A percentile compares a stretch with the other conserved stretches of the same genome.
Evolutionary conservation across 2,113 vertebrate genomes (phyloP).

Genomic region (Archocentrus centrarchus): DNA sequence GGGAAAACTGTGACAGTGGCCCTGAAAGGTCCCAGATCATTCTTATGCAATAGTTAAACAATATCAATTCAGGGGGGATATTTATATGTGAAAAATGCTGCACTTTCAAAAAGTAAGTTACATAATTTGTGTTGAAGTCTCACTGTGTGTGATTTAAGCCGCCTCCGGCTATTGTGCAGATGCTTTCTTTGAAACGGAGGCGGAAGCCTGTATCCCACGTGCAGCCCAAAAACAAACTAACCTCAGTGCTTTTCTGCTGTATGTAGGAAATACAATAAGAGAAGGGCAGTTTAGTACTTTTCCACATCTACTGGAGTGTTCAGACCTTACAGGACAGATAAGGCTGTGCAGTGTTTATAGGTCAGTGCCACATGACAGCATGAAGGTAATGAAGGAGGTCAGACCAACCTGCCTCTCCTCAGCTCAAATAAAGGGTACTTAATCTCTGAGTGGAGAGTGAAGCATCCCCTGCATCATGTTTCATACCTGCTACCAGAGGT

Average conservation of each 20-base stretch:
- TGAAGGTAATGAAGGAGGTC: slow-evolving; percentile 5
- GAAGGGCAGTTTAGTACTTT: neutral
- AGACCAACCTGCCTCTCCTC: neutral
- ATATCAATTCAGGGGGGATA: neutral
- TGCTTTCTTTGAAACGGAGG: slow-evolving; percentile 19
- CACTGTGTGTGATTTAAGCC: neutral
- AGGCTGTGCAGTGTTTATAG: slow-evolving; percentile 11
- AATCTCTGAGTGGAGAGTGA: neutral
- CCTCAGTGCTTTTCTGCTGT: neutral
- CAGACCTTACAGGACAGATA: neutral
- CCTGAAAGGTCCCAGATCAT: neutral
- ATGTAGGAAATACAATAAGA: neutral
- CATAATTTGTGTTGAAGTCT: slow-evolving; percentile 31
- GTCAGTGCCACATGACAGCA: neutral
- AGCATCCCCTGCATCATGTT: neutral
- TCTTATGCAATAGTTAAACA: neutral
- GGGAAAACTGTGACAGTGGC: neutral
- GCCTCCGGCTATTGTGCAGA: slow-evolving; percentile 47
- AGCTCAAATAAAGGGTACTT: neutral
- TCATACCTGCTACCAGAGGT: neutral
- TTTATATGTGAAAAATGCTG: neutral
- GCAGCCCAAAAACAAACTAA: neutral
- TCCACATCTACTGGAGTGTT: neutral
- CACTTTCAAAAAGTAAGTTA: slow-evolving; percentile 2
- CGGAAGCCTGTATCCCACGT: neutral